phyloP scores from a whole-genome alignment of 2,797 vertebrate genomes.

The Malacoctenus gilli region DNA sequence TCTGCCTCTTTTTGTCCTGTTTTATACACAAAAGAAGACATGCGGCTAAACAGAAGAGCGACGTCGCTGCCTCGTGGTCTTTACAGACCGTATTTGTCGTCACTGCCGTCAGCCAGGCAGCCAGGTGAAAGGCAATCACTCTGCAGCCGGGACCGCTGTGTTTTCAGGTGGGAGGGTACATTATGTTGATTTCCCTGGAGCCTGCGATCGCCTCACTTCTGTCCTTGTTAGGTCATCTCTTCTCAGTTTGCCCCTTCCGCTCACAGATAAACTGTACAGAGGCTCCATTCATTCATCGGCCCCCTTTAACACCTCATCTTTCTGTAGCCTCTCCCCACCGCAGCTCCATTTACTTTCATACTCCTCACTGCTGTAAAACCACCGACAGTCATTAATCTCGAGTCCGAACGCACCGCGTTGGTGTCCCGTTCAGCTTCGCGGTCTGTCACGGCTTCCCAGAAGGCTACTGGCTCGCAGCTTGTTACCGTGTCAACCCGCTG shows the following conservation, averaged over 20 bases:
- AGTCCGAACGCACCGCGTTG: conserved; percentile 9
- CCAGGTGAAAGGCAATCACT: conserved; percentile 13
- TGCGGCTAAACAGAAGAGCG: too few relatives aligned
- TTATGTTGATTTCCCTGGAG: conserved; percentile 53
- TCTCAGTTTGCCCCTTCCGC: conserved; percentile 23
- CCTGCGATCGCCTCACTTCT: conserved; percentile 25
- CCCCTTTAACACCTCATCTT: too few relatives aligned
- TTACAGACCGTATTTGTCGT: too few relatives aligned
- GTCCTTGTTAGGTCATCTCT: conserved; percentile 37
- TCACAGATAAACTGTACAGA: too few relatives aligned
- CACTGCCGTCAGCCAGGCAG: background rate
- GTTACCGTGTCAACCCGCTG: conserved; percentile 41
- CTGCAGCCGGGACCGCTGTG: background rate
- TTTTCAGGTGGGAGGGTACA: conserved; percentile 34
- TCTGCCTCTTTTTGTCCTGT: too few relatives aligned
- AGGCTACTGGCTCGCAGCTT: conserved; percentile 37
- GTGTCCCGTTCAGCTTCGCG: conserved; percentile 13
- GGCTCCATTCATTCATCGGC: too few relatives aligned
- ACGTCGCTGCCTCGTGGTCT: too few relatives aligned
- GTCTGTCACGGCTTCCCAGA: conserved; percentile 31
- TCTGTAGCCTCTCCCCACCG: too few relatives aligned
- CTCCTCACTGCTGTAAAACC: conserved; percentile 6
- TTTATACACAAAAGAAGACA: too few relatives aligned
- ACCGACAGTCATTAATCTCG: conserved; percentile 26
- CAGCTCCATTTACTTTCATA: conserved; percentile 31